Evolutionary conservation across 2,113 vertebrate genomes (phyloP).

Genomic region (Aegotheles bennettii): DNA sequence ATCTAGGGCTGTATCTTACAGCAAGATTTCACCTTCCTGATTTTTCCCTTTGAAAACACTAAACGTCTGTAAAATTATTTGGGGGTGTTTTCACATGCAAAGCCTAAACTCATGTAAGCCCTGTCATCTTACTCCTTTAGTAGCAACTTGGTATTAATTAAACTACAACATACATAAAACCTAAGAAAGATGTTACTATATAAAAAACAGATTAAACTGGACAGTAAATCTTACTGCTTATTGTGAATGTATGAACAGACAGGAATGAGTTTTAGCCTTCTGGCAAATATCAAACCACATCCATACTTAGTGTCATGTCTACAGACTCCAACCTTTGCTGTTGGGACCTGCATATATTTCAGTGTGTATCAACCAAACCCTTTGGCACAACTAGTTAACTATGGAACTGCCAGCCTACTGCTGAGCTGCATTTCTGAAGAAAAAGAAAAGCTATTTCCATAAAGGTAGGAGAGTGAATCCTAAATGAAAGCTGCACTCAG

Average conservation of each 20-base stretch:
- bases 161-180: background rate
- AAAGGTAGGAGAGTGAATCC: background rate
- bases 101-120: background rate
- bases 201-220: background rate
- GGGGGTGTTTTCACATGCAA: background rate
- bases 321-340: background rate
- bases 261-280: background rate
- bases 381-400: background rate
- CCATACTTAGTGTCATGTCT: background rate
- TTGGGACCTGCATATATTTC: background rate
- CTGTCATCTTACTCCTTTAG: background rate
- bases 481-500: background rate
- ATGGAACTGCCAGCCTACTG: constrained; percentile 35
- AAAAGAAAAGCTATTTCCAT: constrained; percentile 45
- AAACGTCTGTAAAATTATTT: background rate
- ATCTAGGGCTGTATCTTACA: background rate
- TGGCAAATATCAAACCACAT: background rate
- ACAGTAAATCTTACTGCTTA: background rate
- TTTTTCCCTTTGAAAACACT: background rate
- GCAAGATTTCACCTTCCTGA: background rate
- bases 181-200: background rate
- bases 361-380: background rate
- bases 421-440: background rate
- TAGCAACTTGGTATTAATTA: background rate
- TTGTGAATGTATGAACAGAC: background rate